Conservation (phyloP, 2,113 vertebrate genomes). For the Philantomba maxwellii region DNA sequence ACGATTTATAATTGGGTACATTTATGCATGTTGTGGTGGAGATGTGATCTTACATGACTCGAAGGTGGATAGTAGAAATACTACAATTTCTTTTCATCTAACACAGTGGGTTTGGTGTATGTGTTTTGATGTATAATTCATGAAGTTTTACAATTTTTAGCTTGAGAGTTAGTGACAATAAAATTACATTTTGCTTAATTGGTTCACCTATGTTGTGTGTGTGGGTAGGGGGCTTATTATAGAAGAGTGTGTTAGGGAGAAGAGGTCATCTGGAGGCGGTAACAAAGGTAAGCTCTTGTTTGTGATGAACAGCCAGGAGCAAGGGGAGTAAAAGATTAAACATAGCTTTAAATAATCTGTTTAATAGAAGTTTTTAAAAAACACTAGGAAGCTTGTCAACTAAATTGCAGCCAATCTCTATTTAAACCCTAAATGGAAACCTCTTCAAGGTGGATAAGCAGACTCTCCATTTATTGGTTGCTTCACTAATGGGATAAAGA, state of each 20-base stretch:
- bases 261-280: neutral
- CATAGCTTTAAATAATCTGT: neutral
- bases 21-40: conserved; percentile 13
- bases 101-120: conserved; percentile 2
- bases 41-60: neutral
- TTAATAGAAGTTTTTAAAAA: conserved; percentile 3
- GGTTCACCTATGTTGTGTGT: neutral
- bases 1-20: conserved; percentile 35
- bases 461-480: neutral
- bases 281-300: neutral
- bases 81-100: conserved; percentile 30
- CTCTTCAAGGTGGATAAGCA: neutral
- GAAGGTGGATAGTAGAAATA: conserved; percentile 13
- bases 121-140: conserved; percentile 55
- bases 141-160: conserved; percentile 23
- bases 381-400: neutral
- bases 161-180: conserved; percentile 5
- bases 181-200: conserved; percentile 30
- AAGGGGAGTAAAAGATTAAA: neutral
- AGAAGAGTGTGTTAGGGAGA: neutral
- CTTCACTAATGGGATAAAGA: neutral
- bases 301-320: neutral
- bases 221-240: neutral
- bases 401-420: neutral
- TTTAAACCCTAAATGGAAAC: neutral